Evolutionary conservation across 1,140 invertebrate genomes (phyloP).

Genomic region (Potamilus streckersoni): DNA sequence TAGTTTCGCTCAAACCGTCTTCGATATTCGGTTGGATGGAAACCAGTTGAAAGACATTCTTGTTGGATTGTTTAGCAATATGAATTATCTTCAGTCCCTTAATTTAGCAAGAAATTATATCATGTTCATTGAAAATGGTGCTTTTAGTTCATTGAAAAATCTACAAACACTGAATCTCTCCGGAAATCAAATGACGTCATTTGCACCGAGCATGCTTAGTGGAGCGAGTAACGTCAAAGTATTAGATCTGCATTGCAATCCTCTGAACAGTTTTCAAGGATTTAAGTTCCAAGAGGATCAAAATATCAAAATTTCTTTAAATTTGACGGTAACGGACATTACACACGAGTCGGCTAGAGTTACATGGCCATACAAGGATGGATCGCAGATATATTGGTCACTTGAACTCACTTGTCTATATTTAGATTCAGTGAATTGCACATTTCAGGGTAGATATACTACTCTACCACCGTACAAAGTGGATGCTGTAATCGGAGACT

Average conservation of each 20-base stretch:
- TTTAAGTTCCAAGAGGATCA: slow-evolving; percentile 2
- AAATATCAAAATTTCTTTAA: slow-evolving; percentile 16
- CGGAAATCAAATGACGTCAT: slow-evolving; percentile 19
- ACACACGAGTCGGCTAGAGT: slow-evolving; percentile 11
- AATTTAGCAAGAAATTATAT: slow-evolving; percentile 28
- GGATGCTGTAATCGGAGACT: slow-evolving; percentile 10
- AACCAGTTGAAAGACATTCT: slow-evolving; percentile 22
- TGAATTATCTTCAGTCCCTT: slow-evolving; percentile 24
- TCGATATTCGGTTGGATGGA: slow-evolving; percentile 10
- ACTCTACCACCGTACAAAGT: slow-evolving; percentile 27
- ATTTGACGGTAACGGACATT: slow-evolving; percentile 21
- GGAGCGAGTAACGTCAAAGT: slow-evolving; percentile 16
- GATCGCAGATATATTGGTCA: slow-evolving; percentile 38
- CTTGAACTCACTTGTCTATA: slow-evolving; percentile 8
- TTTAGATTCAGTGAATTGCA: slow-evolving; percentile 18
- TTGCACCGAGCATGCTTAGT: slow-evolving; percentile 10
- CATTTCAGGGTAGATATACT: slow-evolving; percentile 19
- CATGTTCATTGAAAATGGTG: slow-evolving; percentile 22
- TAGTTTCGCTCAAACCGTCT: slow-evolving; percentile 23
- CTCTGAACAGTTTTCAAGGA: slow-evolving; percentile 17
- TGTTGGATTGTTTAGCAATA: slow-evolving; percentile 22
- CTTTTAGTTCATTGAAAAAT: slow-evolving; percentile 25
- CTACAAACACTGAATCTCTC: slow-evolving; percentile 33
- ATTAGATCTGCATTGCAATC: slow-evolving; percentile 28
- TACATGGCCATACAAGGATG: slow-evolving; percentile 30